These are phyloP conservation scores for Paradoxurus hermaphroditus DNA, from an alignment of 2,113 vertebrate species.

Conservation along the genomic window DNA sequence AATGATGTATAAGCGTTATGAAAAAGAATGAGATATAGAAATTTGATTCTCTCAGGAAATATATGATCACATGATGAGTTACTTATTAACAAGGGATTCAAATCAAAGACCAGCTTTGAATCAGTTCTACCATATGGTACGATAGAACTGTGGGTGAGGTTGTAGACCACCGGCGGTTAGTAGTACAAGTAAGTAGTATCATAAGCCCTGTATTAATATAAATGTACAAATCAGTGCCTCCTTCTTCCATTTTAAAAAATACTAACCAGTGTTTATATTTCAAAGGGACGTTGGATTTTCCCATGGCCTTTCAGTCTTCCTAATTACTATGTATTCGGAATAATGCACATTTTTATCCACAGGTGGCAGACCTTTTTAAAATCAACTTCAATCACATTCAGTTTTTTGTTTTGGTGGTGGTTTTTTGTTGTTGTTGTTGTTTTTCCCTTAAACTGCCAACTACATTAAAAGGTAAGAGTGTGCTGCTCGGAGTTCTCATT, in stretches of 20 bases:
- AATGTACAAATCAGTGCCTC: not conserved
- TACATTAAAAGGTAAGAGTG: constrained; percentile 74
- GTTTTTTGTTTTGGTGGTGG: constrained; percentile 56
- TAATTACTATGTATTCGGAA: constrained; percentile 75
- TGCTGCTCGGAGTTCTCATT: constrained; percentile 75
- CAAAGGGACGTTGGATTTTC: constrained; percentile 74
- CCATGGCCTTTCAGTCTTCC: constrained; percentile 64
- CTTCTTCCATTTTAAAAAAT: not conserved
- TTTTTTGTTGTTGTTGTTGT: not conserved
- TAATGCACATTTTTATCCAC: constrained; percentile 81
- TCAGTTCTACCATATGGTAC: not conserved
- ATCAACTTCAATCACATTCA: constrained; percentile 79
- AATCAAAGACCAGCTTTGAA: not conserved
- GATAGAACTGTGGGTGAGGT: not conserved
- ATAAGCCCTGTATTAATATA: not conserved
- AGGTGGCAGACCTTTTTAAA: constrained; percentile 82
- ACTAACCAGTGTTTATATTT: constrained; percentile 76
- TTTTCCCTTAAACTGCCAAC: constrained; percentile 63
- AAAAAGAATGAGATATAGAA: not conserved
- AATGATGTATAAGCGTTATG: not conserved
- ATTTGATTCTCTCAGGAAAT: not conserved
- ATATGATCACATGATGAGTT: not conserved
- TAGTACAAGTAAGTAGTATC: not conserved
- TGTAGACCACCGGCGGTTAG: not conserved
- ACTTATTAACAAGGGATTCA: constrained; percentile 4